A percentile compares a stretch with the other conserved stretches of the same genome.
Conservation (phyloP, 2,113 vertebrate species). For the Aphyosemion australe region DNA sequence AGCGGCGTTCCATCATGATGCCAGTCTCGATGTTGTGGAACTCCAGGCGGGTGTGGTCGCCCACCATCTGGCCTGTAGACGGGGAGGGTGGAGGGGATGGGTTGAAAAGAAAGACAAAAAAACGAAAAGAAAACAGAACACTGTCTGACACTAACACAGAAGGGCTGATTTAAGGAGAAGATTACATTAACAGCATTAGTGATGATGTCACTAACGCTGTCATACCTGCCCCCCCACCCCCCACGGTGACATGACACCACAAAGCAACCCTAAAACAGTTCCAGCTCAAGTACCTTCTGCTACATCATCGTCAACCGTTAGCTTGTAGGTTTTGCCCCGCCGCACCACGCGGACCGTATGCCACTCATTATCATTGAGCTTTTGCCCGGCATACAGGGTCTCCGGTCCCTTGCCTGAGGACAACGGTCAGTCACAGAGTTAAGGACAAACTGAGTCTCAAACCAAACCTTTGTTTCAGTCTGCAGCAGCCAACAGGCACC, state of each 20-base stretch:
- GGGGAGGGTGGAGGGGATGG: conserved; percentile 74
- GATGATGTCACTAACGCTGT: conserved; percentile 29
- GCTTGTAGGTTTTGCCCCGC: conserved; percentile 95
- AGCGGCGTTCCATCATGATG: conserved; percentile 96
- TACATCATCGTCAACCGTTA: conserved; percentile 96
- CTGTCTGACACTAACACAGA: conserved; percentile 79
- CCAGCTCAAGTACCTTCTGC: conserved; percentile 89
- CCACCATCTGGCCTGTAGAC: conserved; percentile 93
- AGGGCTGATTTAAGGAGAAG: conserved; percentile 75
- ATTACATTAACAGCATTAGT: conserved; percentile 67
- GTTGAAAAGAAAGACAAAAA: conserved; percentile 78
- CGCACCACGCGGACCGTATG: conserved; percentile 98
- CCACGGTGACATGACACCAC: conserved; percentile 26
- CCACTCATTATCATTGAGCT: conserved; percentile 99
- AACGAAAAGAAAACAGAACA: conserved; percentile 74
- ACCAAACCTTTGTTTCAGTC: conserved; percentile 79
- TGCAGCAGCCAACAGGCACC: background rate
- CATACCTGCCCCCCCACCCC: conserved; percentile 20
- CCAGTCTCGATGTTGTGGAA: conserved; percentile 99
- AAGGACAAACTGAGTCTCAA: conserved; percentile 73
- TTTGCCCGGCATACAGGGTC: conserved; percentile 97
- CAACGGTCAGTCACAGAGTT: conserved; percentile 82
- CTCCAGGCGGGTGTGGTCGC: conserved; percentile 98
- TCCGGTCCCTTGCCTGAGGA: conserved; percentile 98
- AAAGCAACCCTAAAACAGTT: conserved; percentile 48